Evolutionary conservation across 2,113 vertebrate species (phyloP).

Genomic region (Australoheros scitulus): DNA sequence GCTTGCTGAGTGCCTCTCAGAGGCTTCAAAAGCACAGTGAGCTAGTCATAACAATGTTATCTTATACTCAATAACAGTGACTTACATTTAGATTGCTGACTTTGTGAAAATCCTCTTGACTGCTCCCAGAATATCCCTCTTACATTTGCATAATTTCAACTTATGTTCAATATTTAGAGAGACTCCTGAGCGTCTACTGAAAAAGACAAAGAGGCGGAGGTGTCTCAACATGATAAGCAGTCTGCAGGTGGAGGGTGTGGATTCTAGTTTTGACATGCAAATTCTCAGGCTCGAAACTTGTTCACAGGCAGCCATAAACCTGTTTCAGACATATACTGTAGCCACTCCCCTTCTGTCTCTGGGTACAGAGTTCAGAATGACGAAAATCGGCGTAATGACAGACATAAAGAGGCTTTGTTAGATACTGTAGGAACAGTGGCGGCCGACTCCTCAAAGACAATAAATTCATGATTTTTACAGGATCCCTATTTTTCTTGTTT

Average conservation of each 20-base stretch:
- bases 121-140: conserved; percentile 47
- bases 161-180: conserved; percentile 24
- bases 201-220: conserved; percentile 66
- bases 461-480: background rate
- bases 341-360: conserved; percentile 72
- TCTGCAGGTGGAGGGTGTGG: conserved; percentile 80
- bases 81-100: conserved; percentile 71
- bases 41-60: background rate
- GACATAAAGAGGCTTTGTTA: conserved; percentile 25
- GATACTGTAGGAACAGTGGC: background rate
- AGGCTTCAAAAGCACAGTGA: conserved; percentile 5
- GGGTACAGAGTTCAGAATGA: conserved; percentile 60
- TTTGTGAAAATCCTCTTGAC: conserved; percentile 53
- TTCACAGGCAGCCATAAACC: conserved; percentile 80
- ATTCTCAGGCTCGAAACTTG: conserved; percentile 69
- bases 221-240: conserved; percentile 75
- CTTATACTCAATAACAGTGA: conserved; percentile 25
- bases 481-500: background rate
- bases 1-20: background rate
- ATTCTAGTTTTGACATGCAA: conserved; percentile 87
- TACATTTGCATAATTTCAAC: conserved; percentile 30
- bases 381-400: conserved; percentile 43
- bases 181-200: conserved; percentile 33
- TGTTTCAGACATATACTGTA: conserved; percentile 75
- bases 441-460: background rate